A percentile compares a stretch with the other conserved stretches of the same genome.
phyloP scores from a whole-genome alignment of 2,888 invertebrate species.

The Spodoptera picta region DNA sequence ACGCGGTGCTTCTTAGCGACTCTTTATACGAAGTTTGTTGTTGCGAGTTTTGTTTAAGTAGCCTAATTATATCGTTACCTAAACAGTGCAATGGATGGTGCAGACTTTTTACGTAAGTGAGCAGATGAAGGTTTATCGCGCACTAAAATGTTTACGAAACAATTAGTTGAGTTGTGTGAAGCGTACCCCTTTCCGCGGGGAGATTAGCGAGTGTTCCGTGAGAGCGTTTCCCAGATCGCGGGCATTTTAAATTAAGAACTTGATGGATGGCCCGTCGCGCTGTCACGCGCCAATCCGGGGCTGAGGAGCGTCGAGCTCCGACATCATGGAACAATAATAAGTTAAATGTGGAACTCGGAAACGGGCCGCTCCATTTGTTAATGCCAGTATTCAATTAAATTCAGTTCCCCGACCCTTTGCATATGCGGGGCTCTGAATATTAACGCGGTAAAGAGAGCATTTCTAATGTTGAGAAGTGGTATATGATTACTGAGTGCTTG shows the following conservation, averaged over 20 bases:
- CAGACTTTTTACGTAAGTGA: constrained; percentile 63
- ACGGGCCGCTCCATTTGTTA: constrained; percentile 86
- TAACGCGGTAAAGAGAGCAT: constrained; percentile 75
- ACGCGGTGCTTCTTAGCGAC: constrained; percentile 70
- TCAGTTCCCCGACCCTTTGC: constrained; percentile 82
- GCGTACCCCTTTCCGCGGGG: constrained; percentile 73
- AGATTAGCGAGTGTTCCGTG: constrained; percentile 80
- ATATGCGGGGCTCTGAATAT: constrained; percentile 81
- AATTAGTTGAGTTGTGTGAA: constrained; percentile 75
- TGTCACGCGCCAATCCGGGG: constrained; percentile 79
- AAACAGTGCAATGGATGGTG: constrained; percentile 58
- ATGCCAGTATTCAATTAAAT: constrained; percentile 88
- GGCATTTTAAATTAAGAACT: constrained; percentile 86
- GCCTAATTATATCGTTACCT: constrained; percentile 68
- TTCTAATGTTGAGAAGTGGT: constrained; percentile 68
- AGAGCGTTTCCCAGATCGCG: constrained; percentile 82
- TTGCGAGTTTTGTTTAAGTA: constrained; percentile 67
- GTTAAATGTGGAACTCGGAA: constrained; percentile 85
- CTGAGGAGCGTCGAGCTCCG: constrained; percentile 68
- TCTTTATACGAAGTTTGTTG: constrained; percentile 72
- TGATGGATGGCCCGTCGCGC: constrained; percentile 85
- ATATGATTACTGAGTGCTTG: constrained; percentile 65
- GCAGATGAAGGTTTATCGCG: constrained; percentile 67
- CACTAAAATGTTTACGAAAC: constrained; percentile 74
- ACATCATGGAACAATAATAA: constrained; percentile 85